Conservation (phyloP, 1,140 invertebrate species). For the Triops cancriformis region DNA sequence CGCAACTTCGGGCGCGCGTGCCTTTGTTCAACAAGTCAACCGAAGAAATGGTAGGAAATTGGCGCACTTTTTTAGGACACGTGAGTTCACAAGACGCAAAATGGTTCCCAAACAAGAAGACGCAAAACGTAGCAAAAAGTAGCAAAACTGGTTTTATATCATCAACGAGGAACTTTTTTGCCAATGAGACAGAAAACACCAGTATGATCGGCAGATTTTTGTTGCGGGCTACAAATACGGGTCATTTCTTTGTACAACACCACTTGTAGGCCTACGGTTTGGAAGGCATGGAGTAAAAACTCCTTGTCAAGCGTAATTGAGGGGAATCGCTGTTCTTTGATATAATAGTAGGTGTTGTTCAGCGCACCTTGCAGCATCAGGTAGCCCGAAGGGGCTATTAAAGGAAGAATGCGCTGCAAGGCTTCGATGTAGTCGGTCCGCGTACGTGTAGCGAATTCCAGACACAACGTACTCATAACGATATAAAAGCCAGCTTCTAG, state of each 20-base stretch:
- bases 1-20: too few species aligned
- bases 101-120: too few species aligned
- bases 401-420: neutral
- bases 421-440: neutral
- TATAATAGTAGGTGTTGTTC: constrained; percentile 16
- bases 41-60: too few species aligned
- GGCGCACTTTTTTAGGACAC: too few species aligned
- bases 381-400: neutral
- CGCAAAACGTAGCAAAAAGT: too few species aligned
- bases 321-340: constrained; percentile 17
- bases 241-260: constrained; percentile 18
- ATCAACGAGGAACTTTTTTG: neutral
- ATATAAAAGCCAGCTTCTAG: neutral
- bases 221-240: neutral
- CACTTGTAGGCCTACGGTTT: neutral
- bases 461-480: constrained; percentile 19
- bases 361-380: constrained; percentile 16
- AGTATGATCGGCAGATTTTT: constrained; percentile 13
- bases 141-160: neutral
- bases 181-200: constrained; percentile 15
- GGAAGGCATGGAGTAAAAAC: neutral
- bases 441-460: constrained; percentile 18
- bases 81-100: too few species aligned
- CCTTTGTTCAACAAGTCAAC: too few species aligned
- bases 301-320: neutral